phyloP scores from a whole-genome alignment of 92 coral and sea anemone genomes.

The Palythoa grandis region DNA sequence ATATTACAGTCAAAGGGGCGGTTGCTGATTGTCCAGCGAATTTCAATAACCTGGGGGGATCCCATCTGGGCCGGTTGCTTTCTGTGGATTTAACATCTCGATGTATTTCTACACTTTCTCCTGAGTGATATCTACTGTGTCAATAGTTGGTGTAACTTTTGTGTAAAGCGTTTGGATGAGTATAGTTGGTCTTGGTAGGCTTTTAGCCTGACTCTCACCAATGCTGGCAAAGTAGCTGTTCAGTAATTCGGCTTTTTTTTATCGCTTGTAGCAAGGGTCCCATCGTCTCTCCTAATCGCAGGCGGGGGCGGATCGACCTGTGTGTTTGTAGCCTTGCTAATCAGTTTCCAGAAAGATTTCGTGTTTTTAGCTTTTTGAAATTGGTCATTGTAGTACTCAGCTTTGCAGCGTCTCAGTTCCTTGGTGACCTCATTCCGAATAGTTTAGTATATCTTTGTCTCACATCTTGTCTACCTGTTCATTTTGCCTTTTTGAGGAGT shows the following conservation, averaged over 20 bases:
- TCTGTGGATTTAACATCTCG: slow-evolving; percentile 24
- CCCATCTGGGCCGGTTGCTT: slow-evolving; percentile 55
- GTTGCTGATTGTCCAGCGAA: slow-evolving; percentile 32
- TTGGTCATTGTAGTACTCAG: slow-evolving; percentile 40
- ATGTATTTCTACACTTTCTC: slow-evolving; percentile 36
- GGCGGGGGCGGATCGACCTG: slow-evolving; percentile 19
- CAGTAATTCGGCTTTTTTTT: slow-evolving; percentile 42
- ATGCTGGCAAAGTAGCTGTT: slow-evolving; percentile 51
- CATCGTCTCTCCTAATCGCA: slow-evolving; percentile 47
- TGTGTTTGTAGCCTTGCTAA: slow-evolving; percentile 45
- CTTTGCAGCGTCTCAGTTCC: slow-evolving; percentile 55
- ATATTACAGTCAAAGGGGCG: slow-evolving; percentile 45
- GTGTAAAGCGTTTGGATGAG: slow-evolving; percentile 9
- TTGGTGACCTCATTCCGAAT: slow-evolving; percentile 58
- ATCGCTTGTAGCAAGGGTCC: slow-evolving; percentile 51
- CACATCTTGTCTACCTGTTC: slow-evolving; percentile 24
- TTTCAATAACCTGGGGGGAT: slow-evolving; percentile 44
- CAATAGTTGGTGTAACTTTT: slow-evolving; percentile 40
- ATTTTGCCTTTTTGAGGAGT: slow-evolving; percentile 36
- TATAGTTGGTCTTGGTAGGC: background rate
- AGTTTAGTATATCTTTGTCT: slow-evolving; percentile 41
- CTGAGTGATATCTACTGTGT: slow-evolving; percentile 28
- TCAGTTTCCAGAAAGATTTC: slow-evolving; percentile 54
- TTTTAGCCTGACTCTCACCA: slow-evolving; percentile 40
- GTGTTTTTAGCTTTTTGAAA: slow-evolving; percentile 46